Evolutionary conservation across 2,113 vertebrate species (phyloP), one percentile per base, ranked within the genome.

Genomic region (Danionella cerebrum): DNA sequence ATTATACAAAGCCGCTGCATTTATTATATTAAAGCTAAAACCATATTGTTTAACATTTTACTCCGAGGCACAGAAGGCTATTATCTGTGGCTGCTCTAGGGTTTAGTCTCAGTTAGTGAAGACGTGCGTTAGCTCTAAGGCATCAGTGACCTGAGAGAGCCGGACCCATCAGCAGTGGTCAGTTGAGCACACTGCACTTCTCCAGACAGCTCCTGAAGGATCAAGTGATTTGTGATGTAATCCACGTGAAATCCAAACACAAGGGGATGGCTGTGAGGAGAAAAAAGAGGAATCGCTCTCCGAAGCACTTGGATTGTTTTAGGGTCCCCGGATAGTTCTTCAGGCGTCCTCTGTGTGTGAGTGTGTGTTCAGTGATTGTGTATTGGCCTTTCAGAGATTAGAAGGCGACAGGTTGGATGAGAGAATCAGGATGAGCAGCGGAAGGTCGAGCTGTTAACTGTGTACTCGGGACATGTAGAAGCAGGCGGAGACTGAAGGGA

Each of bases 201-300:
- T 48, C 25, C 33, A 47, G 16, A 1, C 36, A 42, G 68, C 54
- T 38, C 25, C 33, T 38, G 13, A 8, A 25, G 16, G 68, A 79
- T 75, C 73, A 84, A 69, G 69, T 65, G 24, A 72, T 80, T 76
- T 80, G 81, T 84, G 84, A 84, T 85, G 78, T 84, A 84, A 86
- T 82, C 79, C 77, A 75, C 73, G 78, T 84, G 78, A 84, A 85
- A 86, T 84, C 78, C 45, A 68, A 29, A 71, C 19, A 39, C 31
- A 39, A 29, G n/a, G 29, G 31, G 11, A 50, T 44, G 2, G 39
- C 50, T 60, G 38, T 19, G 27, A 10, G 14, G 44, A 36, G 39
- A 24, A 44, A 29, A 4, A n/a, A 44, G 51, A 27, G 21, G 45
- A 33, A 21, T 21, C 24, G 12, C 11, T 14, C 5, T 41, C 21